Base-by-base conservation (phyloP, 2,113 vertebrate genomes). In the Cyanoderma ruficeps region DNA sequence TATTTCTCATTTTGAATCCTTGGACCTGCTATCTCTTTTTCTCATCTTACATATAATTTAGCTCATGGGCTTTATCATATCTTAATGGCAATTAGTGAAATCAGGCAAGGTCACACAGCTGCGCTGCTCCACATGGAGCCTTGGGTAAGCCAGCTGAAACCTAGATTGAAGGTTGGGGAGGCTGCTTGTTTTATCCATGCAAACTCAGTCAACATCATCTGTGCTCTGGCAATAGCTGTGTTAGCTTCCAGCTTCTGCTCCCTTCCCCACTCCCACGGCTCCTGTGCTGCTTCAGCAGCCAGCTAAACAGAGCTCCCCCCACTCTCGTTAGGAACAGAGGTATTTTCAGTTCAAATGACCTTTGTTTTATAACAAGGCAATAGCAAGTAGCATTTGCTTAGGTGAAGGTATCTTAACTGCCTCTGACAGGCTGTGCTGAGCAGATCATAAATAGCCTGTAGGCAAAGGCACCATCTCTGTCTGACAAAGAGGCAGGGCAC, bases 361-460 rank as follows among this genome's bases (percentile, higher is more conserved):
- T 93, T 81, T 78, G 57, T 92, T 94, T 96, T 87, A 63, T 89
- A 91, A 87, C 72, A 81, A 37, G 72, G 25, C 52, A 75, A 76
- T 31, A 95, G 61, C 63, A 92, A 86, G 83, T 65, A 85, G 13
- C 7, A 11, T 87, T 92, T 92, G 55, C 71, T 86, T 63, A 52
- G 76, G 86, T 88, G 83, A 83, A 92, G 69, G 71, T 87, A 71
- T 64, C 80, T 89, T 95, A 95, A 97, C 94, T 9, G 24, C 42
- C 76, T 89, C 86, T 92, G 94, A 94, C 91, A 94, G 90, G 22
- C 63, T 57, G 83, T 81, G 86, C 71, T 65, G 76, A 93, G 71
- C 50, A 88, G 71, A 77, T 90, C 76, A 46, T 92, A 94, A 93
- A 90, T 77, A 94, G 76, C 79, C 92, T 7, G 5, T 42, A 64